Base-by-base conservation (phyloP, 2,797 vertebrate species). In the Rhinichthys osculus region DNA sequence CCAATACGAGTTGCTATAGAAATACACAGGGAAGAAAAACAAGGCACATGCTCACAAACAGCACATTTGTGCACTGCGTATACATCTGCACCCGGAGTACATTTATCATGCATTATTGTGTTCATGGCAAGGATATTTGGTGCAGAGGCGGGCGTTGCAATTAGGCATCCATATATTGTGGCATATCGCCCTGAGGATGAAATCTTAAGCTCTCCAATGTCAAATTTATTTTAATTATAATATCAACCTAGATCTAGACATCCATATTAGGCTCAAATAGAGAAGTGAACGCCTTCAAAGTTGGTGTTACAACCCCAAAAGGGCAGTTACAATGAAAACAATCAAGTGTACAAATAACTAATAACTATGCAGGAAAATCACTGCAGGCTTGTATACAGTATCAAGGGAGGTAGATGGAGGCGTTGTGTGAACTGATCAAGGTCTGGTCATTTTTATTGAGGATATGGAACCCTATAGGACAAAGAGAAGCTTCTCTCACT, bases 201-300 rank as follows among this genome's bases (percentile, higher is more conserved):
- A 52, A 74, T 84, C 64, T 64, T 66, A 62, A 81, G 62, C 71
- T 70, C 77, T 81, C 84, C 64, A 74, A 79, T 83, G 85, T 59
- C 64, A 73, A 52, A 72, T 85, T 64, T 35, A 40, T 47, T 80
- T 47, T 27, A 33, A 83, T 66, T 78, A 78, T 72, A 73, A 50
- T 42, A 64, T 42, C 44, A 84, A 87, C 81, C 59, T 38, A 84
- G 38, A 83, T 79, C 59, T 69, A 84, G 67, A 79, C 38, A 59
- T 86, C 64, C 27, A 71, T 21, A 64, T 64, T 23, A 70, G 59
- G 42, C 57, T 42, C 52, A 30, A 50, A 42, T 47, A 8, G 35
- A 57, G 64, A 64, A 78, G 78, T 70, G 9, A 73, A 67, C n/a
- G 13, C 44, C 67, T 64, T 79, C 6, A 30, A 33, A 35, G 66